phyloP scores from a whole-genome alignment of 2,888 invertebrate species.

The Oscheius myriophilus region DNA sequence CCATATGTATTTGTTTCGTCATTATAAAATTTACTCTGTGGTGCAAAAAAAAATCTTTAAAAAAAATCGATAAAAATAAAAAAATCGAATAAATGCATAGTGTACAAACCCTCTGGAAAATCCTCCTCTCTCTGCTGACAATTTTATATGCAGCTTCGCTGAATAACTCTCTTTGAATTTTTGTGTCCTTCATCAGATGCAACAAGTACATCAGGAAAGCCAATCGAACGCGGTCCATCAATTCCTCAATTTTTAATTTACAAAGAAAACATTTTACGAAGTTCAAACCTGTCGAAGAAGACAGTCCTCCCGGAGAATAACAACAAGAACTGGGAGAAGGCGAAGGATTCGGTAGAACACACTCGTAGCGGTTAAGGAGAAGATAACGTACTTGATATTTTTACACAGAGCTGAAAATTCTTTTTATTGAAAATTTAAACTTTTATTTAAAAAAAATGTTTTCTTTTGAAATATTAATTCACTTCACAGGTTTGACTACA shows the following conservation, averaged over 20 bases:
- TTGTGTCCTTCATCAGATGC: constrained; percentile 28
- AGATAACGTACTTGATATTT: neutral
- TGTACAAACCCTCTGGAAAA: neutral
- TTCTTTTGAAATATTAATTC: no score
- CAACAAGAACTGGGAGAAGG: constrained; percentile 20
- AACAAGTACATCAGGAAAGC: constrained; percentile 35
- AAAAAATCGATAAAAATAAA: no score
- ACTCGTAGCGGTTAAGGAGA: neutral
- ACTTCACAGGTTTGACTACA: no score
- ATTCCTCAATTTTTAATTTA: constrained; percentile 1
- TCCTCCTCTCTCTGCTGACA: constrained; percentile 16
- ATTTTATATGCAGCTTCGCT: constrained; percentile 22
- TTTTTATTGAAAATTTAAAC: no score
- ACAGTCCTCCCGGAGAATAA: constrained; percentile 20
- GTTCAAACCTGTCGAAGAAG: constrained; percentile 13
- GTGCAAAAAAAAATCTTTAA: no score
- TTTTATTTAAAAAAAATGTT: no score
- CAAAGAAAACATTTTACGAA: no score
- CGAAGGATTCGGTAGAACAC: constrained; percentile 22
- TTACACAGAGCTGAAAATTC: constrained; percentile 6
- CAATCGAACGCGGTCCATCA: constrained; percentile 36
- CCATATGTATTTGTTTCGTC: no score
- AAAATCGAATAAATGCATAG: no score
- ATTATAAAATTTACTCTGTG: no score
- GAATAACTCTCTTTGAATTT: constrained; percentile 35